Base-by-base conservation (phyloP, 2,113 vertebrate genomes). In the Glaucidium brasilianum region DNA sequence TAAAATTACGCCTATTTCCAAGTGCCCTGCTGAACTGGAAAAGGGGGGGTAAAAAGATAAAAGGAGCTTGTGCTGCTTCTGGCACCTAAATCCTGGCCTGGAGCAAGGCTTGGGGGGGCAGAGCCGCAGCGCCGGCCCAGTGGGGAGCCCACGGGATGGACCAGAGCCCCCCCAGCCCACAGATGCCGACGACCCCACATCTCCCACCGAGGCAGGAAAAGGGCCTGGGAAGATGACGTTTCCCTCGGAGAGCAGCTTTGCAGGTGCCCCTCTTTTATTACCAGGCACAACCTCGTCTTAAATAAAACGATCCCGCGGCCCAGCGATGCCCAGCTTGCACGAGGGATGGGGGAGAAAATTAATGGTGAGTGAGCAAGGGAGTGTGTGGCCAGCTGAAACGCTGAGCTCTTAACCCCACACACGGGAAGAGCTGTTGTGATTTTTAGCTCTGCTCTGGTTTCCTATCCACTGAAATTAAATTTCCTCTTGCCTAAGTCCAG, bases 361-460 rank as follows among this genome's bases (percentile, higher is more conserved):
- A 26, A 19, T 8, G 10, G 58, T 2, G 8, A 69, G 15, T 21
- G 13, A 3, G 12, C 35, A 74, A 55, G 14, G 29, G 22, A 64
- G 17, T 2, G 1, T 2, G 32, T 0, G 0, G 30, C 41, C 0
- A 0, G 14, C 55, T n/a, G 20, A 19, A n/a, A 15, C 0, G 0
- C 81, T 2, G 23, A 62, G 66, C 62, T 27, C 90, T 5, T 11
- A 17, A 10, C 39, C 59, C 16, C 21, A 18, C 13, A 4, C 81
- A 18, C 0, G 7, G 74, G 83, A 47, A 72, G n/a, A 47, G 26
- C 12, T 10, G 9, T 3, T 10, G 56, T 30, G 79, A 34, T 34
- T 59, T 82, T 85, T 19, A 56, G 71, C 55, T 64, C 93, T 86
- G 72, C 58, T 95, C 55, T 5, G 10, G 14, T 85, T 86, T 83